Percentiles rank a stretch among this genome's conserved stretches.
These are phyloP conservation scores for Pachycephala philippinensis DNA, from an alignment of 2,113 vertebrate genomes.

Conservation along the genomic window DNA sequence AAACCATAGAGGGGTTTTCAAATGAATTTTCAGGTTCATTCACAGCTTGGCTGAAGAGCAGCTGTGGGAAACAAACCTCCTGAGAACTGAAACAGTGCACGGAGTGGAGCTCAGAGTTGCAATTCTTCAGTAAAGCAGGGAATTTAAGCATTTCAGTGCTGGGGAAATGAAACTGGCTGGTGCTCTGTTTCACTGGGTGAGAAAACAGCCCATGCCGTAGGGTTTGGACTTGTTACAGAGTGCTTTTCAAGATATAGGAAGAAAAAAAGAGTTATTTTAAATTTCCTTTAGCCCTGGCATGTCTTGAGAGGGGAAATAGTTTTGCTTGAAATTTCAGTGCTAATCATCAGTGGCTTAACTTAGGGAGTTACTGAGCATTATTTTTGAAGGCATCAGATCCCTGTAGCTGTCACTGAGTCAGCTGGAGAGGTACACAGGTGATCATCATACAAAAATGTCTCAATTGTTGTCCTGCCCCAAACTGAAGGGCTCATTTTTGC, in stretches of 20 bases:
- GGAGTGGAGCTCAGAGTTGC: neutral
- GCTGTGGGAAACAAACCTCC: slow-evolving; percentile 59
- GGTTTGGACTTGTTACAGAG: neutral
- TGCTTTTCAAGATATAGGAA: neutral
- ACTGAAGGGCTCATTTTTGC: neutral
- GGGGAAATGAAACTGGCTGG: slow-evolving; percentile 22
- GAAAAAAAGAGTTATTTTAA: neutral
- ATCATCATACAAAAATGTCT: neutral
- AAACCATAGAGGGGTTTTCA: slow-evolving; percentile 55
- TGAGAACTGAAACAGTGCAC: slow-evolving; percentile 48
- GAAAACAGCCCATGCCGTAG: neutral
- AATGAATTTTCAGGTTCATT: slow-evolving; percentile 66
- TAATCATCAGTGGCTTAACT: neutral
- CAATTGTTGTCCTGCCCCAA: neutral
- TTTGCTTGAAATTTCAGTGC: neutral
- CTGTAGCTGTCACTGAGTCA: neutral
- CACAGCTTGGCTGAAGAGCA: slow-evolving; percentile 57
- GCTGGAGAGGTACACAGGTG: neutral
- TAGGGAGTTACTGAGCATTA: neutral
- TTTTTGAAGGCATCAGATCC: neutral
- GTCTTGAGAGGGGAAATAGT: neutral
- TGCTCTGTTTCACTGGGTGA: neutral
- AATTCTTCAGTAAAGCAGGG: neutral
- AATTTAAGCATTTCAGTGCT: neutral
- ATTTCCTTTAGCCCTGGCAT: neutral